Evolutionary conservation across 37 sponge, comb jelly and placozoan species (phyloP), one percentile per base, ranked within the genome.

Genomic region (Halisarca cf. caerulea): DNA sequence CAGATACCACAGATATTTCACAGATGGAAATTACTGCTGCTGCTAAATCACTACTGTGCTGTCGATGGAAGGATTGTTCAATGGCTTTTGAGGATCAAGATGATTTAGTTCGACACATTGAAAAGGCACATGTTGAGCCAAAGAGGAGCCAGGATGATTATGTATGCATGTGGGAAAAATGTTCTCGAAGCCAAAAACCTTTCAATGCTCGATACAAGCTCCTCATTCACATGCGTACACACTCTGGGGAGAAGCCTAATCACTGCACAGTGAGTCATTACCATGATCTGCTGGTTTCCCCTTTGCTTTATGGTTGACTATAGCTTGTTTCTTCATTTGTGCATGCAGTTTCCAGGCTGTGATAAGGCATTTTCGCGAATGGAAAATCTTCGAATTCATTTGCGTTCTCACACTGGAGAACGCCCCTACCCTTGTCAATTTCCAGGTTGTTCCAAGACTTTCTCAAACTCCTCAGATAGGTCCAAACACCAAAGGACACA

Each of bases 161-260:
- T 59, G 85, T 82, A 0, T 96, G 97, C 72, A 51, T 64, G 62
- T 96, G 97, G 97, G 78, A 84, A 20, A 58, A 75, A 27, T 96
- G 97, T 58, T 44, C 85, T 18, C 88, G 97, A 32, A 83, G 78
- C 3, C 71, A 68, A 59, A 96, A 93, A 58, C 97, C 97, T 8
- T 96, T 96, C 59, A 96, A 96, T 82, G 97, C 97, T 17, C 79
- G 97, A 36, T 96, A 96, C 91, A 96, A 96, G 83, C 91, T 96
- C 47, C 85, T 93, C 25, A 93, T 96, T 32, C 97, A 96, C 82
- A 96, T 96, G 97, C 59, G 97, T 47, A 94, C 94, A 35, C 97
- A 96, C 78, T 94, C 94, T 39, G 97, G 97, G 41, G 97, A 96
- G 58, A 96, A 93, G 84, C 97, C 97, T 27, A 96, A 96, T 85